Evolutionary conservation across 2,113 vertebrate species (phyloP), one percentile per base, ranked within the genome.

Genomic region (Periophthalmus modestus): DNA sequence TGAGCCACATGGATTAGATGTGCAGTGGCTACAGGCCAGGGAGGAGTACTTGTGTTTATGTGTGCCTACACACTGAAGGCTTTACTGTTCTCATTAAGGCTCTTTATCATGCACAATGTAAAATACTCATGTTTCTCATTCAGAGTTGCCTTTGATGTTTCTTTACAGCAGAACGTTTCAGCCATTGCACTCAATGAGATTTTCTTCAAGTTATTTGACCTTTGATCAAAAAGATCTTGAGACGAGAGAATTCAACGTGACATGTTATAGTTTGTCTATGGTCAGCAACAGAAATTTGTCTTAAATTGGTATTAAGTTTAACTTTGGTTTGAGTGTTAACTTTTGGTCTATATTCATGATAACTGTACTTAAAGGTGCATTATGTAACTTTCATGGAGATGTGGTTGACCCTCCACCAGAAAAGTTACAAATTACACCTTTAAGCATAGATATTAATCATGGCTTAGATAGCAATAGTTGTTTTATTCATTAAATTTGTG

Each of bases 141-240:
- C 19, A 43, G 34, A 39, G 34, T n/a, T n/a, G 34, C 62, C 28
- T 65, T 65, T 65, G 62, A 65, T 39, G 34, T 65, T 19, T n/a
- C 19, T 65, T 12, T 21, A 9, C 34, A 65, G 10, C 28, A 34
- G 13, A 21, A 39, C 33, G 11, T 39, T 19, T 65, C 13, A 18
- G 62, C 34, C 18, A 65, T 39, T 39, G 62, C 34, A 39, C 33
- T n/a, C 21, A 43, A 65, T 65, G 62, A 65, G 62, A 21, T 65
- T 65, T 65, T 65, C 34, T 65, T 39, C 16, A 39, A 43, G 62
- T 39, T 65, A 11, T 5, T 33, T 63, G 28, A 63, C 62, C 34
- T 15, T 65, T 65, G 19, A 39, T 39, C 7, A 18, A 36, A 63
- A 34, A 19, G 18, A 36, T 34, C 33, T 36, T 19, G 14, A 36